phyloP scores from a whole-genome alignment of 2,113 vertebrate species.

The Notechis scutatus region DNA sequence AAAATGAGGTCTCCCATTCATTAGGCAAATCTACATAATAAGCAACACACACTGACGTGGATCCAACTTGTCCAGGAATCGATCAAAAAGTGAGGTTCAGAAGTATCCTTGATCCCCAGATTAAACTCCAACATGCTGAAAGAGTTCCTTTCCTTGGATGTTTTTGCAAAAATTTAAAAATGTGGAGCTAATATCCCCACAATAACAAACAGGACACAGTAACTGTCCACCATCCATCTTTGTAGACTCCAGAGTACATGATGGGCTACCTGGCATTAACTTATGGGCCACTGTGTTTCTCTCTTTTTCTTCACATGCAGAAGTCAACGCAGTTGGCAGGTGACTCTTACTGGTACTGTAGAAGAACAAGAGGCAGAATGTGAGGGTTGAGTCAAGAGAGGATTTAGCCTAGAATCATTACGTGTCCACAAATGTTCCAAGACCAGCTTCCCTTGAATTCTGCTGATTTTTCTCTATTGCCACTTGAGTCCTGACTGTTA shows the following conservation, averaged over 20 bases:
- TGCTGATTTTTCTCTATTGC: too few relatives aligned
- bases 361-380: too few relatives aligned
- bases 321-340: not conserved
- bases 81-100: too few relatives aligned
- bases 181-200: not conserved
- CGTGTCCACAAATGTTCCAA: too few relatives aligned
- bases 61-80: not conserved
- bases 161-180: not conserved
- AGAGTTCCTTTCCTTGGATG: not conserved
- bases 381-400: too few relatives aligned
- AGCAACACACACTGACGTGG: not conserved
- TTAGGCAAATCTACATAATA: not conserved
- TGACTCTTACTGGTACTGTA: not conserved
- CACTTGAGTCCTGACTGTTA: too few relatives aligned
- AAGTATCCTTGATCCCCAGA: too few relatives aligned
- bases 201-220: not conserved
- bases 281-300: not conserved
- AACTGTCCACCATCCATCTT: not conserved
- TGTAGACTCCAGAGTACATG: not conserved
- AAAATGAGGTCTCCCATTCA: not conserved
- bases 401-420: too few relatives aligned
- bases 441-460: too few relatives aligned
- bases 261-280: not conserved
- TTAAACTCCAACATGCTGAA: not conserved
- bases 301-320: not conserved